Evolutionary conservation across 2,797 vertebrate species (phyloP).

Genomic region (Premnoplex brunnescens): DNA sequence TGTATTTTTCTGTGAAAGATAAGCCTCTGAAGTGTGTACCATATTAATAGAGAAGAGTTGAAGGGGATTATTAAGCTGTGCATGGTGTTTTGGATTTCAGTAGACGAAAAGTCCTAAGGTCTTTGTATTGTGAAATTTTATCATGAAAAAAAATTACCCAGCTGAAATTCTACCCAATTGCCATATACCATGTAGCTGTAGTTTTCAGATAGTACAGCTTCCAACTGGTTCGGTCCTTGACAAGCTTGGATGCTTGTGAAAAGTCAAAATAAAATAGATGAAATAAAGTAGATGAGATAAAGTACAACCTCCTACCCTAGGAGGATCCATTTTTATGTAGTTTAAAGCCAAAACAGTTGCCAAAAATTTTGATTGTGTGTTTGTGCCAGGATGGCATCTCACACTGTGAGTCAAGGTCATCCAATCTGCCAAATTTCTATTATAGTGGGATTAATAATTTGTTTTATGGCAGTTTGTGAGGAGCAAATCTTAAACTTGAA

Average conservation of each 20-base stretch:
- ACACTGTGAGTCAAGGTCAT: background rate
- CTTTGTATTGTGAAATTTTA: background rate
- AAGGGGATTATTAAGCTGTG: background rate
- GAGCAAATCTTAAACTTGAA: background rate
- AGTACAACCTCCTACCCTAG: background rate
- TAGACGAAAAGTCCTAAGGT: background rate
- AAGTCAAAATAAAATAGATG: background rate
- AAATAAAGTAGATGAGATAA: background rate
- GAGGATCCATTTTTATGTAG: background rate
- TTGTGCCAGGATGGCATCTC: background rate
- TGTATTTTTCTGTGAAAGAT: background rate
- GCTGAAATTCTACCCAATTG: background rate
- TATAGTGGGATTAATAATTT: background rate
- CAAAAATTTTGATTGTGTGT: background rate
- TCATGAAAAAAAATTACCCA: background rate
- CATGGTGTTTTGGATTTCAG: background rate
- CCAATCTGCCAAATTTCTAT: background rate
- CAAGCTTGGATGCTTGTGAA: background rate
- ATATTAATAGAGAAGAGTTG: background rate
- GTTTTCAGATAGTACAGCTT: background rate
- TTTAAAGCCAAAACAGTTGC: background rate
- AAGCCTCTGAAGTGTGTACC: background rate
- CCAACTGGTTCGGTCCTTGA: background rate
- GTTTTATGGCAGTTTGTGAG: background rate
- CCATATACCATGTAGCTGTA: background rate